Conservation (phyloP, 2,888 invertebrate genomes). For the Globia sparganii region DNA sequence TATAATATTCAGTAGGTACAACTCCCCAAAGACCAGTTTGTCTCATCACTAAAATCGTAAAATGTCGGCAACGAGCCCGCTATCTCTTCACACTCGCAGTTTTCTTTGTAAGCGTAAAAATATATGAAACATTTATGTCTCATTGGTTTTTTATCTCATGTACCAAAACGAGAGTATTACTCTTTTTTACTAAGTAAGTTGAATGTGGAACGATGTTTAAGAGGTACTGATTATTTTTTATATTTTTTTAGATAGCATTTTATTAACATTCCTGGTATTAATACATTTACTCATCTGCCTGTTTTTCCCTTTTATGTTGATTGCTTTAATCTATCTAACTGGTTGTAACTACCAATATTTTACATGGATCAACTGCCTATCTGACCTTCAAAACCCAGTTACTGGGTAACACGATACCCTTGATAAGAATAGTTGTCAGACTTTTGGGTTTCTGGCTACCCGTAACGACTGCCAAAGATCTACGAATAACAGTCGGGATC, state of each 20-base stretch:
- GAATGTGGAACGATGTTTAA: constrained; percentile 24
- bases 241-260: neutral
- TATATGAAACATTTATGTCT: constrained; percentile 64
- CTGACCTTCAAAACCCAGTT: neutral
- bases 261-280: neutral
- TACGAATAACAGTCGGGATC: neutral
- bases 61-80: constrained; percentile 43
- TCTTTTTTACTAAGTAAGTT: constrained; percentile 52
- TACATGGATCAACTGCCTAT: neutral
- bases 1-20: constrained; percentile 9
- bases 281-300: neutral
- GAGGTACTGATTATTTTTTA: constrained; percentile 15
- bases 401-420: too few species aligned
- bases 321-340: too few species aligned
- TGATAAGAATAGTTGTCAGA: neutral
- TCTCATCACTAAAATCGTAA: constrained; percentile 61
- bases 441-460: neutral
- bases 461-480: neutral
- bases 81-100: constrained; percentile 60
- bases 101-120: constrained; percentile 63
- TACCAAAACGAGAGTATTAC: constrained; percentile 40
- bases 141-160: constrained; percentile 61
- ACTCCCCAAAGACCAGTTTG: constrained; percentile 14
- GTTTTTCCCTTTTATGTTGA: neutral
- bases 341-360: neutral